These are phyloP conservation scores for Hormiphora californensis DNA, from an alignment of 37 sponge, comb jelly and placozoan species.

Conservation along the genomic window DNA sequence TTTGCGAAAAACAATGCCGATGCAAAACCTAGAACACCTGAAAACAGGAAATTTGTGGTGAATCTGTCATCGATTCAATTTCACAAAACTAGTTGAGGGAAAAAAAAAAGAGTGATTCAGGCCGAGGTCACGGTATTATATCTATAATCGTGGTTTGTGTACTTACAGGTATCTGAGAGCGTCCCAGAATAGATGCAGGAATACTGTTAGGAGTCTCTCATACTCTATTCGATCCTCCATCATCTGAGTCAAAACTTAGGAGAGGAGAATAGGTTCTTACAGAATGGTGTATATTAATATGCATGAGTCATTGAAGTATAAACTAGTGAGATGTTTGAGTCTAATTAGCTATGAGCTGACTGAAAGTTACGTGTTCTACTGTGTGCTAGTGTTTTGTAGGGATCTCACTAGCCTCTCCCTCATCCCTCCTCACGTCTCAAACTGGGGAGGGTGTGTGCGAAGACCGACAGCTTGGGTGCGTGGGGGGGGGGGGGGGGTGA, in stretches of 20 bases:
- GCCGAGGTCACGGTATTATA: no score
- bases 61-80: no score
- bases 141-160: not conserved
- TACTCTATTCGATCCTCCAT: not conserved
- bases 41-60: not conserved
- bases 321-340: not conserved
- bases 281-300: no score
- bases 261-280: no score
- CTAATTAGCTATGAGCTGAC: not conserved
- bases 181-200: conserved; percentile 6
- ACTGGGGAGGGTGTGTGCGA: not conserved
- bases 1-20: conserved; percentile 83
- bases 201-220: conserved; percentile 33
- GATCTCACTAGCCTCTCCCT: conserved; percentile 24
- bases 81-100: no score
- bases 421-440: not conserved
- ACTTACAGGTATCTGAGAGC: conserved; percentile 8
- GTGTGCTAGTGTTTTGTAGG: no score
- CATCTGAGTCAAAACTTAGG: not conserved
- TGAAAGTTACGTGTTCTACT: not conserved
- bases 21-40: conserved; percentile 83
- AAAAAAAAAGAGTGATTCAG: no score
- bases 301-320: no score
- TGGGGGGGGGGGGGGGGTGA: not conserved
- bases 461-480: conserved; percentile 42